Evolutionary conservation across 2,888 invertebrate species (phyloP).

Genomic region (Drosophila prostipennis): DNA sequence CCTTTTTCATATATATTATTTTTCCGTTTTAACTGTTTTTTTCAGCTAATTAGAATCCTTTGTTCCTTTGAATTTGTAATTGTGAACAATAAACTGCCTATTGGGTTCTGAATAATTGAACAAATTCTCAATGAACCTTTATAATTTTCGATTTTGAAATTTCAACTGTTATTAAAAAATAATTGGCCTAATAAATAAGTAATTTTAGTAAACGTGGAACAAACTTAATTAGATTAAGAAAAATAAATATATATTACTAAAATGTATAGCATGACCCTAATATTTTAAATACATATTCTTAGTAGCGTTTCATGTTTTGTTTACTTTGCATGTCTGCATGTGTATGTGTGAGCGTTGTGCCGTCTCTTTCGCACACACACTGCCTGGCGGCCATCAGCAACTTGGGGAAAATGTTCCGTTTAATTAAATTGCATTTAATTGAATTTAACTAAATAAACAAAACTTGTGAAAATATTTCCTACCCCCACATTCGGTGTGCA

Average conservation of each 20-base stretch:
- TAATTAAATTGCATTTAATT: conserved; percentile 68
- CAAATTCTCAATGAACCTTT: neutral
- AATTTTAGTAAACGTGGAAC: neutral
- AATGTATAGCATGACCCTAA: conserved; percentile 2
- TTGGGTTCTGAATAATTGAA: neutral
- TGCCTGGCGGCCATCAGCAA: conserved; percentile 31
- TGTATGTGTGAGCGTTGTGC: conserved; percentile 2
- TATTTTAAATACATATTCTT: neutral
- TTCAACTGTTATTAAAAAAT: neutral
- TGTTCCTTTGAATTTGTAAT: neutral
- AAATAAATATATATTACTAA: neutral
- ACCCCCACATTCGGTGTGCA: conserved; percentile 10
- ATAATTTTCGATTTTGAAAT: neutral
- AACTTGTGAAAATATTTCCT: conserved; percentile 32
- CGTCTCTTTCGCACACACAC: conserved; percentile 1
- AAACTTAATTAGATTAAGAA: neutral
- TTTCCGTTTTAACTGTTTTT: neutral
- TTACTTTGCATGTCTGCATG: conserved; percentile 13
- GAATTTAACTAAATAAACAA: conserved; percentile 61
- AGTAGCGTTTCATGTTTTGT: conserved; percentile 8
- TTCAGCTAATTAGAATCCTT: neutral
- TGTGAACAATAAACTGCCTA: too few species aligned
- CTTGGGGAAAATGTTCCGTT: conserved; percentile 38
- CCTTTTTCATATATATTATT: neutral
- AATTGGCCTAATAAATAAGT: neutral